Percentiles rank a stretch among this genome's conserved stretches.
These are phyloP conservation scores for Drosophila nebulosa DNA, from an alignment of 1,140 invertebrate genomes.

Conservation along the genomic window DNA sequence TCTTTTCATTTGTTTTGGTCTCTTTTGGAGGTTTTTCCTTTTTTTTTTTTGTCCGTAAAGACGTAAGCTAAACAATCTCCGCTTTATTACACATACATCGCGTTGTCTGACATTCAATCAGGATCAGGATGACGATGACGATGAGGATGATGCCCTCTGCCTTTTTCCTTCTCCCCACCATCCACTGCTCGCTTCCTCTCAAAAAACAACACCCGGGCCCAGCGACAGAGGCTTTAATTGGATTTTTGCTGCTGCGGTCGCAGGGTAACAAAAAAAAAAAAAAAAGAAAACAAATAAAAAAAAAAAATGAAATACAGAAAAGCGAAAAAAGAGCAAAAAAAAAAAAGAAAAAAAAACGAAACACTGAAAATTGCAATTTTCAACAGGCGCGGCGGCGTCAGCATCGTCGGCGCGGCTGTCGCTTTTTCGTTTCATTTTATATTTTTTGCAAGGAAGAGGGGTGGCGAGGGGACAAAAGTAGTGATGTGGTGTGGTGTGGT, in stretches of 20 bases:
- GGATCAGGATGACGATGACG: constrained; percentile 24
- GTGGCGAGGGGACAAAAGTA: not conserved
- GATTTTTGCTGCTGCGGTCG: constrained; percentile 70
- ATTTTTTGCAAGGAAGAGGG: not conserved
- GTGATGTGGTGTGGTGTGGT: not conserved
- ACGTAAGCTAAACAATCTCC: constrained; percentile 65
- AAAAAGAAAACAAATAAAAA: constrained; percentile 35
- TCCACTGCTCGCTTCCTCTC: not conserved
- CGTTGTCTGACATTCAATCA: constrained; percentile 73
- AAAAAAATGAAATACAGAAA: constrained; percentile 14
- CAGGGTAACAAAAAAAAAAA: constrained; percentile 36
- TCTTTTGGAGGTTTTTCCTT: not conserved
- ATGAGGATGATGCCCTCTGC: not conserved
- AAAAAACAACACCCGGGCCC: constrained; percentile 2
- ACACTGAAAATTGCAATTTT: constrained; percentile 67
- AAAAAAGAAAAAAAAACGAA: constrained; percentile 32
- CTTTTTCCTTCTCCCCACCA: no score
- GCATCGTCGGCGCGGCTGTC: constrained; percentile 43
- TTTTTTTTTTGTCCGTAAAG: constrained; percentile 24
- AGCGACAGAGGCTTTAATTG: constrained; percentile 76
- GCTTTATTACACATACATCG: constrained; percentile 74
- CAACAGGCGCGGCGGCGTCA: constrained; percentile 46
- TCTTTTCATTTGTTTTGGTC: not conserved
- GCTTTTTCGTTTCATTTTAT: constrained; percentile 24
- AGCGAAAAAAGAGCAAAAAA: constrained; percentile 14